Evolutionary conservation across 2,888 invertebrate genomes (phyloP), one percentile per base, ranked within the genome.

Genomic region (Cantharis rufa): DNA sequence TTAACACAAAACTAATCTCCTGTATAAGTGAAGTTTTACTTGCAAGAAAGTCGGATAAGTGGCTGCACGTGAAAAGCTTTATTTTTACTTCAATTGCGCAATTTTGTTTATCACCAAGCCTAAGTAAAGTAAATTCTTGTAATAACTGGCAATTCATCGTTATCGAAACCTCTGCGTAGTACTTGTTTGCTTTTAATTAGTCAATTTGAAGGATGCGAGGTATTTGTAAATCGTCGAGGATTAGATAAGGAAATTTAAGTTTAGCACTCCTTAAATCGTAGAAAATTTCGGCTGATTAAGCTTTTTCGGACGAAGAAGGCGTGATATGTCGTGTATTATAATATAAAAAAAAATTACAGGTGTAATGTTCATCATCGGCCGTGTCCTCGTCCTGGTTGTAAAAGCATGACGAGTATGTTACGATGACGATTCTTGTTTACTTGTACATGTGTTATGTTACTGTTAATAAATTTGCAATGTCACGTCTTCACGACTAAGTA

Each of bases 301-400:
- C 7, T 48, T 48, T n/a, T 48, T 48, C n/a, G 48, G 7, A 13
- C 5, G 64, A 66, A 66, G 64, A 24, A n/a, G 13, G 21, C 11
- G 71, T 32, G 72, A 69, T 77, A 71, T 72, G 73, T 10, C 2
- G 27, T 10, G 3, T 28, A 28, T 27, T 2, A 28, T 28, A 28
- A 10, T 2, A 24, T 71, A 76, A 72, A 64, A 62, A 71, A 68
- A 69, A 71, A 28, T 64, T 68, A 69, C 77, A 79, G 76, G 78
- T 76, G 80, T 77, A n/a, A n/a, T 69, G 77, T 71, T 72, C 72
- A 72, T 71, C 74, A 71, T 71, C 81, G 79, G 79, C 79, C 78
- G 80, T 83, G 85, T 80, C 85, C 85, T 85, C 85, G 85, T 83
- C 84, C 85, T 84, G 84, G 84, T 84, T 85, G 83, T 81, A 82